Evolutionary conservation across 2,113 vertebrate genomes (phyloP).

Genomic region (Cyanoramphus novaezelandiae): DNA sequence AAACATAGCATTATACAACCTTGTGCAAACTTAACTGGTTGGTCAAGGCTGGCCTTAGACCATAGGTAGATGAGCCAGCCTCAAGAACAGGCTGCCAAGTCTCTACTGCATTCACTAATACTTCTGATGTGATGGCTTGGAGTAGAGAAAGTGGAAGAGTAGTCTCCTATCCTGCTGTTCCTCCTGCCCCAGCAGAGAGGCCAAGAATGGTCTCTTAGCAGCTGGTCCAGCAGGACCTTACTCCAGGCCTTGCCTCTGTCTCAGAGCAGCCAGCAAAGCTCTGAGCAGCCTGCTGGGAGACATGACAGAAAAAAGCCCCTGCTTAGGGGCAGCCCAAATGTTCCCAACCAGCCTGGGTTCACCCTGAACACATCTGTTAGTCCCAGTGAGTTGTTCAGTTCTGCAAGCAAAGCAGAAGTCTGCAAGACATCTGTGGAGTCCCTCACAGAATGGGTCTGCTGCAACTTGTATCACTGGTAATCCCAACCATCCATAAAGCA

Average conservation of each 20-base stretch:
- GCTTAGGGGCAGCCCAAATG: neutral
- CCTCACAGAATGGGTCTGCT: neutral
- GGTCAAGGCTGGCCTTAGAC: neutral
- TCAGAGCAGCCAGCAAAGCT: neutral
- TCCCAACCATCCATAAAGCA: neutral
- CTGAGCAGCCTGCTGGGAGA: neutral
- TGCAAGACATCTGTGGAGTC: neutral
- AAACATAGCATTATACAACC: neutral
- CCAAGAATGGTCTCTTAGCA: neutral
- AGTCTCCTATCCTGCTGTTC: neutral
- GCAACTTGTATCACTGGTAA: neutral
- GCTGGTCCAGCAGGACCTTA: neutral
- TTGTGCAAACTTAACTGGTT: neutral
- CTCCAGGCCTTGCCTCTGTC: neutral
- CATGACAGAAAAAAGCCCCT: neutral
- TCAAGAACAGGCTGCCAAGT: neutral
- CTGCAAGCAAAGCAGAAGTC: neutral
- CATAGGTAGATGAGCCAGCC: neutral
- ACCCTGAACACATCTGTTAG: neutral
- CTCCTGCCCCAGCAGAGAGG: neutral
- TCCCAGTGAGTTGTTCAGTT: neutral
- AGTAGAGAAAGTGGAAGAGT: neutral
- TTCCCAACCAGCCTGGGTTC: neutral
- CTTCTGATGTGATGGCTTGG: neutral
- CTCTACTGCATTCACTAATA: neutral